A percentile compares a stretch with the other conserved stretches of the same genome.
Conservation (phyloP, 2,888 invertebrate species). For the Trachelus troglodyta region DNA sequence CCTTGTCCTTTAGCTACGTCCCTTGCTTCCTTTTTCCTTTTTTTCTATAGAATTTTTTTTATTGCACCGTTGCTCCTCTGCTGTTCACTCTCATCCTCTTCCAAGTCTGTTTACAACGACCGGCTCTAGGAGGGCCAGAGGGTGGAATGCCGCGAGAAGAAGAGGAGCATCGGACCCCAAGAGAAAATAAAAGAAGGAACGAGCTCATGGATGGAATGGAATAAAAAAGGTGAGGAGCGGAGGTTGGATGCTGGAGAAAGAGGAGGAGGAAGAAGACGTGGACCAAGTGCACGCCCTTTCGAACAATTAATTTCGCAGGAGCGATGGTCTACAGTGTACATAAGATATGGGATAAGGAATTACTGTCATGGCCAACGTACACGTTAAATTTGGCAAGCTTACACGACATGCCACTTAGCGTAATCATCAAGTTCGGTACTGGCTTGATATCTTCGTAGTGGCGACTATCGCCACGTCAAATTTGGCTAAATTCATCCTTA, state of each 20-base stretch:
- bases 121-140: conserved; percentile 20
- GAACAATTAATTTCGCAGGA: conserved; percentile 41
- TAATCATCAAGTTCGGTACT: conserved; percentile 3
- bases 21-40: conserved; percentile 23
- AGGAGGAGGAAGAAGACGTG: not conserved
- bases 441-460: no score
- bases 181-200: not conserved
- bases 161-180: not conserved
- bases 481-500: no score
- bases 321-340: conserved; percentile 24
- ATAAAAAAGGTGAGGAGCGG: not conserved
- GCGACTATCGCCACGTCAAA: no score
- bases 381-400: conserved; percentile 51
- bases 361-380: conserved; percentile 14
- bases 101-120: conserved; percentile 21
- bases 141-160: conserved; percentile 29
- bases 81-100: conserved; percentile 15
- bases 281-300: conserved; percentile 17
- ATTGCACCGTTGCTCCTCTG: conserved; percentile 14
- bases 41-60: conserved; percentile 5
- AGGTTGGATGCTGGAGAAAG: not conserved
- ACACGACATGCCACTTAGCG: conserved; percentile 53
- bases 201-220: not conserved
- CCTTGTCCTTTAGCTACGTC: no score
- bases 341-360: conserved; percentile 34